Base-by-base conservation (phyloP, 2,113 vertebrate genomes). In the Nothocercus julius region DNA sequence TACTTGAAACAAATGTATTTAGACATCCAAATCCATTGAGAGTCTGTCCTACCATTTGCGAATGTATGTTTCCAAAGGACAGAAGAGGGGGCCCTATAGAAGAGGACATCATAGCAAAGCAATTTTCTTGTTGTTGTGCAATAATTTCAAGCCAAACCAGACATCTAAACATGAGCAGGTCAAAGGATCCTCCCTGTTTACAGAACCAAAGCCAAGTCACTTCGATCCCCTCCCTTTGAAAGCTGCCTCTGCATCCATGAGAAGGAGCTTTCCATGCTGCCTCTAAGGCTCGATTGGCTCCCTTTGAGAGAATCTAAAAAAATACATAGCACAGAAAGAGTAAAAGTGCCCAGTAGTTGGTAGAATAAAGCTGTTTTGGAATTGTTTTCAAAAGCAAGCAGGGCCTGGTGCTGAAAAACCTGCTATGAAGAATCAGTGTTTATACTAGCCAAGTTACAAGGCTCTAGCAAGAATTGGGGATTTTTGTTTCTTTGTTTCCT, bases 21-120 rank as follows among this genome's bases (percentile, higher is more conserved):
- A 58, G 66, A 15, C 21, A 59, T 24, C 3, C 25, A 85, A 27
- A 81, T 72, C 38, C 56, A 27, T 4, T 3, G 21, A 81, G 4
- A 9, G 59, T 17, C 18, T 30, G 14, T 20, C 32, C 62, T 36
- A 53, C 24, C 34, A 16, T 28, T 75, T 75, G 32, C 20, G 18
- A n/a, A 30, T 2, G 0, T 42, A 76, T 0, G 0, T 10, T 3
- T 7, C 78, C 6, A 11, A 49, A 63, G 10, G 49, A 10, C 24
- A 62, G 49, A 21, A 47, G 24, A 25, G 19, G 28, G 4, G 3
- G 20, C 25, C n/a, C 7, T 89, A 69, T 28, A 2, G 0, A 62
- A 78, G 13, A 54, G 16, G 9, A 5, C n/a, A 75, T 3, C 7
- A 0, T 10, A 74, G 78, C 4, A 13, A 1, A 1, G 3, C 14